A percentile compares a stretch with the other conserved stretches of the same genome.
Evolutionary conservation across 1,140 invertebrate genomes (phyloP).

Genomic region (Melitaea cinxia): DNA sequence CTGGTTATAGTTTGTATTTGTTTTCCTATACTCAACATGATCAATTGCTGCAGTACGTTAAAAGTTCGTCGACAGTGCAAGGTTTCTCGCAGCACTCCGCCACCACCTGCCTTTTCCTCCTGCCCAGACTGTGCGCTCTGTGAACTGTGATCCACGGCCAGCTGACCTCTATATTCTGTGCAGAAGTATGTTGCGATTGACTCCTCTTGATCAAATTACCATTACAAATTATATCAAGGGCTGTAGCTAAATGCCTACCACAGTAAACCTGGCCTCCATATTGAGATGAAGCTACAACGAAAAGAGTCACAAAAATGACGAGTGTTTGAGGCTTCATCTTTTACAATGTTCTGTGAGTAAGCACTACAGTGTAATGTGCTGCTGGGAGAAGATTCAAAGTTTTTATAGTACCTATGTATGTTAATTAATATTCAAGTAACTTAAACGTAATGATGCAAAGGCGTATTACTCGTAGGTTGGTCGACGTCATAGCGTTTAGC

Average conservation of each 20-base stretch:
- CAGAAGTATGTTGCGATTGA: conserved; percentile 4
- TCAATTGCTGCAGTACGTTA: conserved; percentile 11
- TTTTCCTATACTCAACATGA: too few relatives aligned
- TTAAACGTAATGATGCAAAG: neutral
- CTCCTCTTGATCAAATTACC: conserved; percentile 28
- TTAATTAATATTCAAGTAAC: conserved; percentile 22
- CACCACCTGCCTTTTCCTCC: conserved; percentile 14
- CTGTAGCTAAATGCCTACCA: conserved; percentile 19
- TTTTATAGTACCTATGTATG: conserved; percentile 12
- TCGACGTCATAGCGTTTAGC: neutral
- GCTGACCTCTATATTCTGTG: neutral
- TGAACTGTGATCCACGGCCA: conserved; percentile 34
- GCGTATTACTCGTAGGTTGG: neutral
- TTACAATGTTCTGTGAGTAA: conserved; percentile 1
- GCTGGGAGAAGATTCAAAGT: too few relatives aligned
- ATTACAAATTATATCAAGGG: conserved; percentile 21
- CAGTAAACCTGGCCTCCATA: conserved; percentile 32
- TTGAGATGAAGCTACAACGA: conserved; percentile 20
- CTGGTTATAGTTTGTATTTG: too few relatives aligned
- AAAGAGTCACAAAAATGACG: neutral
- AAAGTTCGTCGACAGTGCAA: conserved; percentile 39
- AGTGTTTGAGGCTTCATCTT: conserved; percentile 24
- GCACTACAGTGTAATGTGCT: neutral
- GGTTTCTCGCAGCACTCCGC: conserved; percentile 50
- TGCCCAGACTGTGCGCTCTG: conserved; percentile 9